A percentile compares a stretch with the other conserved stretches of the same genome.
phyloP scores from a whole-genome alignment of 2,888 invertebrate genomes.

The Hermaeophaga mercurialis region DNA sequence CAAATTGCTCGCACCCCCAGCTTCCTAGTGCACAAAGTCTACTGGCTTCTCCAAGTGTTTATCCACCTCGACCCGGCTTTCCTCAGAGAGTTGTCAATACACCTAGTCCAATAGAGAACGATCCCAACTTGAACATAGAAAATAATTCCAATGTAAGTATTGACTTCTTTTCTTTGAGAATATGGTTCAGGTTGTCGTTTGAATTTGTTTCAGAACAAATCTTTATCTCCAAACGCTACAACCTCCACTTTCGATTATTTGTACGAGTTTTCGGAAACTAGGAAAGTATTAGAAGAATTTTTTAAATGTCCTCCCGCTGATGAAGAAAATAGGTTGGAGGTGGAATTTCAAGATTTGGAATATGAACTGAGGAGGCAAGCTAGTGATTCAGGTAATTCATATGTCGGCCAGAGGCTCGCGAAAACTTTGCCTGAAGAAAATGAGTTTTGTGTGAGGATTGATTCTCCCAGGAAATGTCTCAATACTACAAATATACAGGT shows the following conservation, averaged over 20 bases:
- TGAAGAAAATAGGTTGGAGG: constrained; percentile 64
- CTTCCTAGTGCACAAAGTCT: constrained; percentile 64
- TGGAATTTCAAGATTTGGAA: constrained; percentile 71
- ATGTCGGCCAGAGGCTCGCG: constrained; percentile 76
- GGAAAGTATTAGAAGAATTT: constrained; percentile 90
- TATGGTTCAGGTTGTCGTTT: neutral
- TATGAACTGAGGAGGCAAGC: constrained; percentile 77
- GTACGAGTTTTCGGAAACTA: constrained; percentile 91
- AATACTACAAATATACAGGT: constrained; percentile 65
- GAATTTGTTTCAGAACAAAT: constrained; percentile 34
- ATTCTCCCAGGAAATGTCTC: constrained; percentile 65
- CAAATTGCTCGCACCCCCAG: constrained; percentile 58
- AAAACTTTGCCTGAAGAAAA: constrained; percentile 60
- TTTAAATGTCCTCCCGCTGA: constrained; percentile 79
- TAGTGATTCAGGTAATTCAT: constrained; percentile 69
- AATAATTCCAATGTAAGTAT: constrained; percentile 52
- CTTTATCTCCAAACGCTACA: constrained; percentile 42
- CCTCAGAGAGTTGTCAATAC: constrained; percentile 69
- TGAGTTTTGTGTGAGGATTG: constrained; percentile 57
- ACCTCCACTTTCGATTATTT: constrained; percentile 83
- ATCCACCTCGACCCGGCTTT: constrained; percentile 85
- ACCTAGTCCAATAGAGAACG: constrained; percentile 54
- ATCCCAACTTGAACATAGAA: constrained; percentile 48
- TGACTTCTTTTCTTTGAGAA: no score
- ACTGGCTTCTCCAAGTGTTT: constrained; percentile 69